Conservation (phyloP, 2,113 vertebrate species). For the Lophius piscatorius region DNA sequence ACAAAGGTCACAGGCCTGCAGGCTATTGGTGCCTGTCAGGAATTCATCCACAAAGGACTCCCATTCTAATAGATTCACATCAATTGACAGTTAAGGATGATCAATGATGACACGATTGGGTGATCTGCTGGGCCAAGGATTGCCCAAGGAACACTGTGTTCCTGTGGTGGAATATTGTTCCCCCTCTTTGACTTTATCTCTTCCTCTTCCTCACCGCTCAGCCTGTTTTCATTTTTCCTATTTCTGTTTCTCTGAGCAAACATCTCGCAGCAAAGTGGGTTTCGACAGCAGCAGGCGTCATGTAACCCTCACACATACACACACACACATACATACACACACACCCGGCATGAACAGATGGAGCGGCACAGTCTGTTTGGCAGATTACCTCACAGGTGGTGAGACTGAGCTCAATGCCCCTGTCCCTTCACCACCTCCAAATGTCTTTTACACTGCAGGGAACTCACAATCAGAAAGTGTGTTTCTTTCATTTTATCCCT, state of each 20-base stretch:
- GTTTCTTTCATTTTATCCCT: no score
- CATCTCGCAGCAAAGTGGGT: slow-evolving; percentile 13
- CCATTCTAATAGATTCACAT: slow-evolving; percentile 57
- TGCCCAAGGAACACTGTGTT: slow-evolving; percentile 35
- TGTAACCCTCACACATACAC: slow-evolving; percentile 41
- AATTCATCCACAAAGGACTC: slow-evolving; percentile 63
- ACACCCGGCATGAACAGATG: slow-evolving; percentile 69
- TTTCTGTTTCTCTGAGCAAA: slow-evolving; percentile 10
- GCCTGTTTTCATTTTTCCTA: slow-evolving; percentile 3
- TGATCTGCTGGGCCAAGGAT: slow-evolving; percentile 28
- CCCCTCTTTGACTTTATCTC: slow-evolving; percentile 7
- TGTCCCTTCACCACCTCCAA: slow-evolving; percentile 1
- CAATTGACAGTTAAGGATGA: slow-evolving; percentile 68
- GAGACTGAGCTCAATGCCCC: slow-evolving; percentile 53
- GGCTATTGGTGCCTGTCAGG: slow-evolving; percentile 65
- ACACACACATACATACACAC: no score
- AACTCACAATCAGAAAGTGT: no score
- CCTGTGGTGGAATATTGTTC: slow-evolving; percentile 18
- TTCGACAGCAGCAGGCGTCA: slow-evolving; percentile 30
- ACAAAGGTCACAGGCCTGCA: slow-evolving; percentile 67
- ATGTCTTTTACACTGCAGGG: slow-evolving; percentile 20
- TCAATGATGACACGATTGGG: slow-evolving; percentile 60
- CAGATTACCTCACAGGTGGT: slow-evolving; percentile 67
- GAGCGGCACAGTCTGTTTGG: slow-evolving; percentile 72
- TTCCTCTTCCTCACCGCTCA: slow-evolving; percentile 1